These are phyloP conservation scores for Calliopsis andreniformis DNA, from an alignment of 1,140 invertebrate genomes.

Conservation along the genomic window DNA sequence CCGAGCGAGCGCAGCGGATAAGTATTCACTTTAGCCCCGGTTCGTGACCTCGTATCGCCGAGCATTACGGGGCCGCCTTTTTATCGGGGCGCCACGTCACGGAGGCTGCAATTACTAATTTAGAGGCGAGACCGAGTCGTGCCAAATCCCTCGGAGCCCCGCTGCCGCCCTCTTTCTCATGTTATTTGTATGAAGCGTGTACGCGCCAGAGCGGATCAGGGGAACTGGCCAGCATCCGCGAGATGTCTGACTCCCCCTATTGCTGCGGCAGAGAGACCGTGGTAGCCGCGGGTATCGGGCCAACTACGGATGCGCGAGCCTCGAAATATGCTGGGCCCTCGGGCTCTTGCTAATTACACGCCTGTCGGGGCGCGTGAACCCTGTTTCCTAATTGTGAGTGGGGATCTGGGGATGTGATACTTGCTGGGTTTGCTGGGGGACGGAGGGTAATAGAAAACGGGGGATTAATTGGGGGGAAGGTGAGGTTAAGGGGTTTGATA, in stretches of 20 bases:
- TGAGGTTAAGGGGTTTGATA: no score
- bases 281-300: conserved; percentile 34
- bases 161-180: conserved; percentile 73
- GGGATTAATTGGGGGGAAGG: conserved; percentile 49
- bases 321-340: conserved; percentile 55
- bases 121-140: conserved; percentile 79
- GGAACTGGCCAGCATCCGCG: conserved; percentile 12
- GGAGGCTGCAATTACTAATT: conserved; percentile 80
- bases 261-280: no score
- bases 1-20: conserved; percentile 33
- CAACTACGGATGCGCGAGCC: conserved; percentile 51
- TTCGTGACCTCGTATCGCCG: conserved; percentile 72
- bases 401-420: no score
- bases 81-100: conserved; percentile 74
- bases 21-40: conserved; percentile 74
- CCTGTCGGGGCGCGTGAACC: conserved; percentile 56
- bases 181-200: conserved; percentile 60
- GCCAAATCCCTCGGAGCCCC: conserved; percentile 72
- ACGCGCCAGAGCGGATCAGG: not conserved
- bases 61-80: conserved; percentile 69
- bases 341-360: conserved; percentile 63
- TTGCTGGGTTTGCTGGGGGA: no score
- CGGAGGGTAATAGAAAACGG: conserved; percentile 47
- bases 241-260: not conserved
- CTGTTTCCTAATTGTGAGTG: conserved; percentile 53